Percentiles rank a stretch among this genome's conserved stretches.
Conservation (phyloP, 2,113 vertebrate genomes). For the Dasyornis broadbenti region DNA sequence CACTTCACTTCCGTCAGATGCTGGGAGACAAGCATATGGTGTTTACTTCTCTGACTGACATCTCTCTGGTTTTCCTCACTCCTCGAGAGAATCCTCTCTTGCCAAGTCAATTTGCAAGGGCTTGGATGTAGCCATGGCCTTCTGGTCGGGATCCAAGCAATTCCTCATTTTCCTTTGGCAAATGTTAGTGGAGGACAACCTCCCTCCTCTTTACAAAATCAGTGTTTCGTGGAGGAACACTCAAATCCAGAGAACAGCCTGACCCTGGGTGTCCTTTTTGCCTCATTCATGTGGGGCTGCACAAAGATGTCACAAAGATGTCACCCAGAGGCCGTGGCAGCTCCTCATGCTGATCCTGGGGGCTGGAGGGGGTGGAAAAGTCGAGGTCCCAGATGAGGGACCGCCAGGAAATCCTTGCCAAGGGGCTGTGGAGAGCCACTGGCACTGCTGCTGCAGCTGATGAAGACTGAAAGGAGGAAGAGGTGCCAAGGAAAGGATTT, state of each 20-base stretch:
- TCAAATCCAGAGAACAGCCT: not conserved
- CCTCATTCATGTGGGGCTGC: not conserved
- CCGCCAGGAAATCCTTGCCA: not conserved
- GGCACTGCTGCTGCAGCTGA: not conserved
- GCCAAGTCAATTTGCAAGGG: conserved; percentile 73
- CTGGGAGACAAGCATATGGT: conserved; percentile 65
- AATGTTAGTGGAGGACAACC: conserved; percentile 16
- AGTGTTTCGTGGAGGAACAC: not conserved
- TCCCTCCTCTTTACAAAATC: not conserved
- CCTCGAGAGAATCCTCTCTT: conserved; percentile 50
- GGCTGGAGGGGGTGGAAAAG: not conserved
- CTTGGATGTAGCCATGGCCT: conserved; percentile 60
- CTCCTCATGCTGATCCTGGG: not conserved
- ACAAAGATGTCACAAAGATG: not conserved
- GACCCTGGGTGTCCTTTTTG: not conserved
- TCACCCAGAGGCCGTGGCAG: not conserved
- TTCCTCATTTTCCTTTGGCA: conserved; percentile 53
- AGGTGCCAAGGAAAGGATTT: not conserved
- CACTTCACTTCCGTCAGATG: conserved; percentile 42
- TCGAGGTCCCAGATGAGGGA: not conserved
- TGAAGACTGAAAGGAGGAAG: not conserved
- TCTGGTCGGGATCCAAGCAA: conserved; percentile 53
- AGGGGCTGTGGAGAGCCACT: not conserved
- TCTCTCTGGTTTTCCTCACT: conserved; percentile 48
- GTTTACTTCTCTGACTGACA: conserved; percentile 63